A percentile compares a stretch with the other conserved stretches of the same genome.
Conservation (phyloP, 1,140 invertebrate genomes). For the Scaptomyza montana region DNA sequence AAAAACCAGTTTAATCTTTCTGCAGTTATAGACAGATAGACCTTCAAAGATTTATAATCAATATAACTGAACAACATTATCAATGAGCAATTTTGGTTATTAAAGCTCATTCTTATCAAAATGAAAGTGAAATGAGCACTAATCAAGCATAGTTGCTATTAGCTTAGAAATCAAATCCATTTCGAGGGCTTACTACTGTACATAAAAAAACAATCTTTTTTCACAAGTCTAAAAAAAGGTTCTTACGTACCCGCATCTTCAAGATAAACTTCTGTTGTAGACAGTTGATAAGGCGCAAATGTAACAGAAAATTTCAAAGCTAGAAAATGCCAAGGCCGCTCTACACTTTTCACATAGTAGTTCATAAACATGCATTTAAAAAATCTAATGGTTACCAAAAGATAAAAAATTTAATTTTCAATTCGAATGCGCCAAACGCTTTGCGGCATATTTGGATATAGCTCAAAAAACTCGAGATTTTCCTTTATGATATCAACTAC, state of each 20-base stretch:
- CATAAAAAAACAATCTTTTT: constrained; percentile 6
- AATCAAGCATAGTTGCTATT: background rate
- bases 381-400: too few relatives aligned
- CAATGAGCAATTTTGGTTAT: background rate
- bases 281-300: constrained; percentile 23
- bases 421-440: too few relatives aligned
- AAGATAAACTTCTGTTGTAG: constrained; percentile 13
- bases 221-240: background rate
- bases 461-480: too few relatives aligned
- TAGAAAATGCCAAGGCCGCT: constrained; percentile 9
- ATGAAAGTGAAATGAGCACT: background rate
- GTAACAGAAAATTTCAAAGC: constrained; percentile 23
- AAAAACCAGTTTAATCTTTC: constrained; percentile 21
- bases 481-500: too few relatives aligned
- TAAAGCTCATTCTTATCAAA: background rate
- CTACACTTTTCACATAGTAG: too few relatives aligned
- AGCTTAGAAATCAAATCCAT: background rate
- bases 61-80: background rate
- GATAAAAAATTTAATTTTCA: too few relatives aligned
- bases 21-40: background rate
- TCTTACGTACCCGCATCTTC: constrained; percentile 7
- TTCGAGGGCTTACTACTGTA: background rate
- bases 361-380: too few relatives aligned
- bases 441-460: too few relatives aligned
- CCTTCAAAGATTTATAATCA: background rate